Evolutionary conservation across 2,888 invertebrate genomes (phyloP).

Genomic region (Anthophora plumipes): DNA sequence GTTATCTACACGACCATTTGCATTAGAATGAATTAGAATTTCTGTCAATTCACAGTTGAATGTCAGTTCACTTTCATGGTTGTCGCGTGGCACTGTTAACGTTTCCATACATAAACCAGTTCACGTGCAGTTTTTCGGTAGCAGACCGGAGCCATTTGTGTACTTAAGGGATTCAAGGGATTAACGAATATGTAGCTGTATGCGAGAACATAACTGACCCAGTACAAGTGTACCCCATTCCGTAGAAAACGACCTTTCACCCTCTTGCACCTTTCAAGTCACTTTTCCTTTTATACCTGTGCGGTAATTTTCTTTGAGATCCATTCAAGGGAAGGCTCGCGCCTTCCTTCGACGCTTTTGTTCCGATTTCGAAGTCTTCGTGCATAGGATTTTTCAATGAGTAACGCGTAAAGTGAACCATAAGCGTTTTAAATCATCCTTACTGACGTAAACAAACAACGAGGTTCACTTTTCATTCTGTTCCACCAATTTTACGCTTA

Average conservation of each 20-base stretch:
- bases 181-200: slow-evolving; percentile 49
- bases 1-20: neutral
- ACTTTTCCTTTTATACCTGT: slow-evolving; percentile 32
- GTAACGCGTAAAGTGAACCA: neutral
- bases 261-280: neutral
- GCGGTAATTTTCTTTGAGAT: slow-evolving; percentile 16
- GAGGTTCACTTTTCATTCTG: neutral
- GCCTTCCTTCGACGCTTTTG: slow-evolving; percentile 6
- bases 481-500: neutral
- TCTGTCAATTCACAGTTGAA: neutral
- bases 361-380: neutral
- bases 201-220: slow-evolving; percentile 64
- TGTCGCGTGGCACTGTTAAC: neutral
- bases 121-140: slow-evolving; percentile 7
- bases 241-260: slow-evolving; percentile 43
- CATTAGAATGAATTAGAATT: neutral
- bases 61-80: neutral
- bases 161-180: slow-evolving; percentile 72
- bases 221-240: slow-evolving; percentile 49
- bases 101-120: neutral
- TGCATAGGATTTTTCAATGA: neutral
- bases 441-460: neutral
- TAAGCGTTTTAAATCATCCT: slow-evolving; percentile 2
- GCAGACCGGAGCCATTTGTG: slow-evolving; percentile 61
- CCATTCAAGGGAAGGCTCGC: neutral